Base-by-base conservation (phyloP, 2,797 vertebrate species). In the Protosalanx chinensis region DNA sequence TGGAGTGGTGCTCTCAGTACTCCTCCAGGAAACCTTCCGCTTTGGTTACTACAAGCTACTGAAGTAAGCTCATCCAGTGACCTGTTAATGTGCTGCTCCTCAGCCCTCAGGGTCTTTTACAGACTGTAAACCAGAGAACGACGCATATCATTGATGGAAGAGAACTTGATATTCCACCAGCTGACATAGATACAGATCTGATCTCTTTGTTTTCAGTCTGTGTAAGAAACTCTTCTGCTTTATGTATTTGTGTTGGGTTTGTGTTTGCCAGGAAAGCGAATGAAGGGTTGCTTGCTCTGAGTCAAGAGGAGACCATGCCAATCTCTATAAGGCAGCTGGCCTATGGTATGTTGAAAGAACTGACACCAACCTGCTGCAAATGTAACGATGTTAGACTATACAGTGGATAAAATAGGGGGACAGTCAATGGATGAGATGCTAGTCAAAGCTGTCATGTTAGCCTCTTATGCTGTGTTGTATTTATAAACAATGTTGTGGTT, bases 291-390 rank as follows among this genome's bases (percentile, higher is more conserved):
- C 90, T 94, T 77, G 72, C 81, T 37, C 87, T 95, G 80, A 95
- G 91, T 67, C 92, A 94, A 76, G 94, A 94, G 76, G 93, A 95
- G 75, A 89, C 90, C 27, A 91, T 92, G 84, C 93, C 93, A 0
- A 92, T 94, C 83, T 95, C 93, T 66, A 90, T 94, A 70, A 85
- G 90, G 10, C 88, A 94, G 86, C 87, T 95, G 77, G 93, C 93
- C 70, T 96, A 94, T 30, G 93, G 94, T 91, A 88, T 79, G 87
- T 63, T 18, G 30, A 35, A 12, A 68, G 49, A 30, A 57, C 20
- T 7, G 1, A 49, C 10, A 18, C 23, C 8, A 33, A 8, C 35
- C 41, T 12, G 13, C 41, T 46, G 10, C 10, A 46, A 46, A 46
- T 46, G 2, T 2, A 3, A 12, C 10, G 12, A 46, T 46, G 41